Base-by-base conservation (phyloP, 2,888 invertebrate genomes). In the Alitta virens region DNA sequence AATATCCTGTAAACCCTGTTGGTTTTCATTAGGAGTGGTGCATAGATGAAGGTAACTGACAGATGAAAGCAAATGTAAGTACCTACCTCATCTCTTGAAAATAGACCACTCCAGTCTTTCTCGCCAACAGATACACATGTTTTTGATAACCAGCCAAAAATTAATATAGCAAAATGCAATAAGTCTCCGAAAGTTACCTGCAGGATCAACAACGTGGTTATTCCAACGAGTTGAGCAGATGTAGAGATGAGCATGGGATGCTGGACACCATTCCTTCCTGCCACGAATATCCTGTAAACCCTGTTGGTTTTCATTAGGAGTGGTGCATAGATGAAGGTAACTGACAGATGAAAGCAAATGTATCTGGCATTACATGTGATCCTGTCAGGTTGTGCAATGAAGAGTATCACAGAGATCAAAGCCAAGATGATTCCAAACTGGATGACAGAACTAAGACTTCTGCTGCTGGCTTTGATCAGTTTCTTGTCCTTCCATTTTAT, bases 391-490 rank as follows among this genome's bases (percentile, higher is more conserved):
- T 2, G 1, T 12, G 33, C 27, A n/a, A 57, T n/a, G 27, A 23
- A 27, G 38, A 21, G 23, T n/a, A 49, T 26, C 7, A 25, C 33
- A 9, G 27, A 46, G 14, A 23, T 2, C 9, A 25, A 49, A 21
- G 49, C 50, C 2, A 46, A 21, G 18, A n/a, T n/a, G 1, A 50
- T 50, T 1, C 57, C 57, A 1, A 16, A 9, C 12, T 49, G 27
- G 16, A 57, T 25, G 18, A 50, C n/a, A 2, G 49, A 7, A 25
- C n/a, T 49, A 1, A 57, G 1, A 12, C 26, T 16, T 7, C 16
- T 7, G 16, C 50, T 49, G n/a, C 26, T 46, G 2, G 57, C 57
- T 25, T 57, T 57, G 49, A 57, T 50, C 5, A 57, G 21, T 21
- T 57, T 57, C 1, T 43, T 24, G 3, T 24, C 42, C 3, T 40